phyloP scores from a whole-genome alignment of 2,888 invertebrate genomes.

The Lamproptera curius region DNA sequence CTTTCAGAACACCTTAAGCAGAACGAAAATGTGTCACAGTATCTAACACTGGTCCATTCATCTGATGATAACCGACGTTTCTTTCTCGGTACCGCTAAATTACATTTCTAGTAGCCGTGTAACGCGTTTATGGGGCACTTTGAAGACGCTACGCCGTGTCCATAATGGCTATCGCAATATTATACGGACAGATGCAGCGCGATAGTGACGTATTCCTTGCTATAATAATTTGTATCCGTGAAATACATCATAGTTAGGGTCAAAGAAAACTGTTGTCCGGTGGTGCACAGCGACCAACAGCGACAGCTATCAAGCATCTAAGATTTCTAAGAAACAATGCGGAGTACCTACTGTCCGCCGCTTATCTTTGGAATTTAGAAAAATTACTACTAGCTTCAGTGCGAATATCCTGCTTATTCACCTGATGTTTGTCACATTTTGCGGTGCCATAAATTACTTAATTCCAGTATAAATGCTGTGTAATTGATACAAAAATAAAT shows the following conservation, averaged over 20 bases:
- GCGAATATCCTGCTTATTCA: slow-evolving; percentile 5
- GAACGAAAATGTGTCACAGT: slow-evolving; percentile 60
- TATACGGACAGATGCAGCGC: slow-evolving; percentile 67
- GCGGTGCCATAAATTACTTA: no score
- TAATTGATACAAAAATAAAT: no score
- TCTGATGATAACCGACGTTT: slow-evolving; percentile 67
- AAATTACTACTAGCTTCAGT: slow-evolving; percentile 10
- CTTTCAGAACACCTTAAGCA: slow-evolving; percentile 67
- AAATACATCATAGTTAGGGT: slow-evolving; percentile 58
- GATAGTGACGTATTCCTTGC: slow-evolving; percentile 69
- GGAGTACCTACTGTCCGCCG: slow-evolving; percentile 6
- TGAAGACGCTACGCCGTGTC: slow-evolving; percentile 69
- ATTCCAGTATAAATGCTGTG: no score
- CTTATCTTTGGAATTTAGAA: slow-evolving; percentile 17
- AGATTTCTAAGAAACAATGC: slow-evolving; percentile 57
- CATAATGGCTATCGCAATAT: slow-evolving; percentile 74
- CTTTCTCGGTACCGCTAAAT: slow-evolving; percentile 75
- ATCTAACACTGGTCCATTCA: slow-evolving; percentile 62
- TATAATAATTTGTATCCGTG: slow-evolving; percentile 63
- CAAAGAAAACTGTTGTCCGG: slow-evolving; percentile 64
- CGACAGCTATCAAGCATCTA: slow-evolving; percentile 56
- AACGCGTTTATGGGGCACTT: slow-evolving; percentile 73
- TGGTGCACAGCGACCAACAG: slow-evolving; percentile 38
- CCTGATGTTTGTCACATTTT: slow-evolving; percentile 19
- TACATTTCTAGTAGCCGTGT: slow-evolving; percentile 73